Evolutionary conservation across 2,797 vertebrate genomes (phyloP).

Genomic region (Thaleichthys pacificus): DNA sequence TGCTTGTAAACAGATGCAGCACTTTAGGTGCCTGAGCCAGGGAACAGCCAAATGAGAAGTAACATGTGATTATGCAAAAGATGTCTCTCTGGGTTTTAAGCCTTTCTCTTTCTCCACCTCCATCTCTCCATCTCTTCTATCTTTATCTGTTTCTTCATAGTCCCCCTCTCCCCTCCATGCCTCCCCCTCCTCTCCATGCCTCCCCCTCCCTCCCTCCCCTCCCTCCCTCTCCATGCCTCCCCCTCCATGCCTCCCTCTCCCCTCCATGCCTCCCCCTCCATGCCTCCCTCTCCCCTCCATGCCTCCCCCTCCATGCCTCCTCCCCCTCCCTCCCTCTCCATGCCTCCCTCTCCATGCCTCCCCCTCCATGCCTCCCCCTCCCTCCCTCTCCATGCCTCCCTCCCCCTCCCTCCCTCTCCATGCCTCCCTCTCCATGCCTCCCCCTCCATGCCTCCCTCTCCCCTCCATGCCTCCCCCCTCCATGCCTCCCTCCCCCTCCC

Average conservation of each 20-base stretch:
- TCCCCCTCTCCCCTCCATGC: conserved; percentile 4
- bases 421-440: background rate
- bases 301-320: background rate
- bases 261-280: conserved; percentile 10
- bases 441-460: background rate
- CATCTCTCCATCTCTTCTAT: background rate
- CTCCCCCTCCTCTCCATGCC: background rate
- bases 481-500: background rate
- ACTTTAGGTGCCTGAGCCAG: conserved; percentile 45
- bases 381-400: background rate
- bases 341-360: too few relatives aligned
- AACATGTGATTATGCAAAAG: conserved; percentile 61
- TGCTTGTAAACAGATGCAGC: conserved; percentile 60
- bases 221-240: conserved; percentile 3
- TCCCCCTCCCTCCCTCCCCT: background rate
- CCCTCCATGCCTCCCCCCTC: background rate
- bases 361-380: background rate
- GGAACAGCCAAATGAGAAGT: conserved; percentile 44
- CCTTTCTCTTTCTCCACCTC: conserved; percentile 39
- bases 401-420: too few relatives aligned
- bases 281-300: background rate
- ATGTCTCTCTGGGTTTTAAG: conserved; percentile 38
- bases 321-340: too few relatives aligned
- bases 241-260: conserved; percentile 11
- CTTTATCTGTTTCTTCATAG: conserved; percentile 5